Base-by-base conservation (phyloP, 2,113 vertebrate genomes). In the Grantiella picta region DNA sequence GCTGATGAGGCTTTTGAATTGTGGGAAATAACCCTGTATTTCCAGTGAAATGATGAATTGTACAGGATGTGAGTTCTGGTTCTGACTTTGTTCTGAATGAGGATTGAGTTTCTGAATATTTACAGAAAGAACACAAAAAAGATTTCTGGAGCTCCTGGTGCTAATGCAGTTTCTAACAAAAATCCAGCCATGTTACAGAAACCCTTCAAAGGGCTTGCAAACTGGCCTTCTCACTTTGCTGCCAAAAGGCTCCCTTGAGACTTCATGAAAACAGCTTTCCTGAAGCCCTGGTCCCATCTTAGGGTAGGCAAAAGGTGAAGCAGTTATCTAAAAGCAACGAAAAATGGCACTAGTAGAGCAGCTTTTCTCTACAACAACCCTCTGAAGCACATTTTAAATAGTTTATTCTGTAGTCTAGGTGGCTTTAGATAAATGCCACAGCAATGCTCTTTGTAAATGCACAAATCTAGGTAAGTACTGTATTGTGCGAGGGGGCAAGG, bases 391-490 rank as follows among this genome's bases (percentile, higher is more conserved):
- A 78, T 96, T 94, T 96, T 64, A 95, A 96, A 69, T 71, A 38
- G 84, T 88, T 96, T 93, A 31, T 91, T 63, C 60, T 86, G 45
- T 45, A 82, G 53, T 69, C 35, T 84, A 88, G 66, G 63, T 89
- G 75, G 47, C 38, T 95, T 96, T 69, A 57, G 82, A 56, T 95
- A 95, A 95, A 96, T 66, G 89, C 86, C n/a, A 35, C 82, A 84
- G 72, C 73, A 88, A 92, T 50, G 57, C 59, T 92, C 59, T 92
- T 95, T 77, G 69, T 71, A 75, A 95, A 80, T 78, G 64, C 69
- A 73, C 61, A 87, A 79, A 94, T 95, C 91, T 94, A 95, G 82
- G 84, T 84, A 96, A 97, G 86, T 91, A 69, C 53, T 94, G 87
- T 85, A 95, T 73, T 97, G 71, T 92, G 80, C 0, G 47, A 95